These are phyloP conservation scores for Caenorhabditis becei DNA, from an alignment of 2,888 invertebrate genomes.

Conservation along the genomic window DNA sequence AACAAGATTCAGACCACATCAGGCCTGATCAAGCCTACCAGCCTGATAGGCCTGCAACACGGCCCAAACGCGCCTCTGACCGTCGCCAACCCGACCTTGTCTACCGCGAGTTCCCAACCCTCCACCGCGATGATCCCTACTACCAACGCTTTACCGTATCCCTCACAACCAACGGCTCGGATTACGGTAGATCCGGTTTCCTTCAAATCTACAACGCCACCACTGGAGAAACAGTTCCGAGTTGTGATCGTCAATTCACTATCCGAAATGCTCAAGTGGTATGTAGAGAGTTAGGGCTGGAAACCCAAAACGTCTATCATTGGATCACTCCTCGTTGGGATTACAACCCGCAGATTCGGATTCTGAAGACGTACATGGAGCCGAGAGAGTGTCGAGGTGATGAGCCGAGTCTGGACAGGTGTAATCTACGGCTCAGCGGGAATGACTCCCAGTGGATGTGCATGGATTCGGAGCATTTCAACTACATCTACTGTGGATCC, in stretches of 20 bases:
- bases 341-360: constrained; percentile 91
- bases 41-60: background rate
- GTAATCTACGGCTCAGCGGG: constrained; percentile 73
- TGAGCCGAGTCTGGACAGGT: constrained; percentile 84
- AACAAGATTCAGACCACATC: too few species aligned
- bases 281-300: constrained; percentile 93
- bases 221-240: constrained; percentile 95
- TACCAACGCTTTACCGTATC: constrained; percentile 77
- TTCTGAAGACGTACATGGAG: constrained; percentile 96
- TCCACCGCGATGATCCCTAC: constrained; percentile 79
- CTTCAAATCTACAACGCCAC: constrained; percentile 91
- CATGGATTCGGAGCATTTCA: constrained; percentile 89
- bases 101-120: constrained; percentile 78
- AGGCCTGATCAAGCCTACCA: too few species aligned
- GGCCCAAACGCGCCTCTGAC: constrained; percentile 32
- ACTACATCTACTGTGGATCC: constrained; percentile 92
- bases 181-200: constrained; percentile 73
- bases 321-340: constrained; percentile 91
- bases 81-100: constrained; percentile 72
- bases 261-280: constrained; percentile 93
- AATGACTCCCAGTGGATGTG: constrained; percentile 85
- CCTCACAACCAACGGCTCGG: constrained; percentile 70
- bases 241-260: constrained; percentile 95
- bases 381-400: constrained; percentile 87
- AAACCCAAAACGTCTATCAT: constrained; percentile 92